Evolutionary conservation across 2,797 vertebrate genomes (phyloP).

Genomic region (Loris lydekkerianus): DNA sequence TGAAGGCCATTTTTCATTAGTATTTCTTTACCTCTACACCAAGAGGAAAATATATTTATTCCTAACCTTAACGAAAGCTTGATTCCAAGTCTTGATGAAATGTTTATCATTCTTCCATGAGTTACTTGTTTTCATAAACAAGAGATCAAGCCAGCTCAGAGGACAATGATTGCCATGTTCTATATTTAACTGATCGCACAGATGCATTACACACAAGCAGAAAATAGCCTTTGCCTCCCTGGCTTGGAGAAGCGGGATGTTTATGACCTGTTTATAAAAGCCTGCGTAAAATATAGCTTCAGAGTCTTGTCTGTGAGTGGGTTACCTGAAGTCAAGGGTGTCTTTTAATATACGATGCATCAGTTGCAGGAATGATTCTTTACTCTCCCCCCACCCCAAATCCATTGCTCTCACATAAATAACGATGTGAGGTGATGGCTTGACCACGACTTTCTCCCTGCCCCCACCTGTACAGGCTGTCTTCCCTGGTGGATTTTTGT

Average conservation of each 20-base stretch:
- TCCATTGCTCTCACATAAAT: constrained; percentile 85
- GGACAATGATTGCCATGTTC: constrained; percentile 27
- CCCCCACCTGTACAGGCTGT: constrained; percentile 81
- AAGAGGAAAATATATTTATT: constrained; percentile 10
- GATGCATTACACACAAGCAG: constrained; percentile 27
- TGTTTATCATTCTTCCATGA: background rate
- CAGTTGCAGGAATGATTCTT: constrained; percentile 80
- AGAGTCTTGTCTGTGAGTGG: constrained; percentile 78
- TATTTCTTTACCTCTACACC: background rate
- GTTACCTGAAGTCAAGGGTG: constrained; percentile 85
- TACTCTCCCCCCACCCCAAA: constrained; percentile 67
- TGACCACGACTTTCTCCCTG: constrained; percentile 73
- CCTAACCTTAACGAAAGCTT: background rate
- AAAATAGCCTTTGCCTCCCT: constrained; percentile 58
- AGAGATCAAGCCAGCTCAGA: constrained; percentile 43
- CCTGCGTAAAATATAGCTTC: constrained; percentile 82
- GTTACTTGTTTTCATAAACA: background rate
- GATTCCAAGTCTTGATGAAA: background rate
- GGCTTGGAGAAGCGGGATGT: constrained; percentile 70
- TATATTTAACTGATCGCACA: constrained; percentile 68
- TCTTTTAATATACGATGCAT: constrained; percentile 87
- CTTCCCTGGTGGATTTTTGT: constrained; percentile 89
- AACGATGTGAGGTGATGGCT: constrained; percentile 81
- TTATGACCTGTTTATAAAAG: constrained; percentile 84
- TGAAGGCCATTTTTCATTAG: constrained; percentile 60